phyloP scores from a whole-genome alignment of 2,888 invertebrate genomes.

The Acrobasis suavella region DNA sequence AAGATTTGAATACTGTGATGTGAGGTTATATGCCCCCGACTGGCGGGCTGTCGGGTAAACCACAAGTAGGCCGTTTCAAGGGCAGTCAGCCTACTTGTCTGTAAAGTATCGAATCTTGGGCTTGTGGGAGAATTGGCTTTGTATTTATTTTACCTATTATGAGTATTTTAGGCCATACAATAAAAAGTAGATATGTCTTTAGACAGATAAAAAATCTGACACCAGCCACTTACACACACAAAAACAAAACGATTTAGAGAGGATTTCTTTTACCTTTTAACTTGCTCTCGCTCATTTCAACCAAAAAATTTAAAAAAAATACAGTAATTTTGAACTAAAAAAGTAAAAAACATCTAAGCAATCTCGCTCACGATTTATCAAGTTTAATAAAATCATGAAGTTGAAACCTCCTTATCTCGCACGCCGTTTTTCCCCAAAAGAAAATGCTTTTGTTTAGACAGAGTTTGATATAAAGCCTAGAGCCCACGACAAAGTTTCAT shows the following conservation, averaged over 20 bases:
- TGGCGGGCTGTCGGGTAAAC: not conserved
- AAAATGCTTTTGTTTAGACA: not conserved
- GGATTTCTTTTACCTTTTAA: too few relatives aligned
- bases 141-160: too few relatives aligned
- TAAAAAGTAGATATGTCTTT: too few relatives aligned
- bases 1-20: not conserved
- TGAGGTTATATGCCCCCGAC: not conserved
- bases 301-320: too few relatives aligned
- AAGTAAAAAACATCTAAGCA: not conserved
- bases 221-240: too few relatives aligned
- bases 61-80: slow-evolving; percentile 8
- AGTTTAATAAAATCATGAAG: not conserved
- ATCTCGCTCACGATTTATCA: not conserved
- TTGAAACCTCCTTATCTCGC: not conserved
- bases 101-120: not conserved
- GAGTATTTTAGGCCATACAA: too few relatives aligned
- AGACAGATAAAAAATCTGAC: too few relatives aligned
- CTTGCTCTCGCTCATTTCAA: too few relatives aligned
- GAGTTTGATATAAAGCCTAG: not conserved
- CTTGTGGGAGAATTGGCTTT: too few relatives aligned
- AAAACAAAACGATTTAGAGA: too few relatives aligned
- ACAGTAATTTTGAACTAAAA: not conserved
- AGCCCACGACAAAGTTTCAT: not conserved
- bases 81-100: not conserved
- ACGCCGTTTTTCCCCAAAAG: not conserved